Evolutionary conservation across 2,797 vertebrate genomes (phyloP).

Genomic region (Hylomyscus alleni): DNA sequence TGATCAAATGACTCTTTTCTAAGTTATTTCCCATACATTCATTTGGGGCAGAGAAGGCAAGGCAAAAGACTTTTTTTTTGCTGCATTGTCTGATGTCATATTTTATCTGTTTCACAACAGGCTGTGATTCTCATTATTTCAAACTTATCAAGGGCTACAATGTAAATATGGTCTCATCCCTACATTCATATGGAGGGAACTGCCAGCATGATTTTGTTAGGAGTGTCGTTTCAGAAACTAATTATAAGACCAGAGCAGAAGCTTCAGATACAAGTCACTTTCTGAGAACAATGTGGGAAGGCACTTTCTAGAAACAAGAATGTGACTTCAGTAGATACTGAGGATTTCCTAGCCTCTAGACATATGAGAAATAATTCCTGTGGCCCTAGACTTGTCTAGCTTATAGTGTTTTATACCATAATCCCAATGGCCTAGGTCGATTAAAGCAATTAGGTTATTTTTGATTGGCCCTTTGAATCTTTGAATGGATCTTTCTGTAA

Average conservation of each 20-base stretch:
- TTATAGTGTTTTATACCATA: not conserved
- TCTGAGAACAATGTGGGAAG: not conserved
- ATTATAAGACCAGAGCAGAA: not conserved
- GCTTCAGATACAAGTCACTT: too few relatives aligned
- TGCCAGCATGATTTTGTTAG: not conserved
- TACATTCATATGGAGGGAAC: not conserved
- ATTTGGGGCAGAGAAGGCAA: not conserved
- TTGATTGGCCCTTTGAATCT: not conserved
- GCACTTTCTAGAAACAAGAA: not conserved
- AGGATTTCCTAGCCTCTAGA: not conserved
- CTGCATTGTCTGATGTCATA: not conserved
- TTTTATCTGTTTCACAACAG: not conserved
- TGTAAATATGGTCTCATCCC: not conserved
- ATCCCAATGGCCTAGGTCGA: not conserved
- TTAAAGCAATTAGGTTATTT: conserved; percentile 11
- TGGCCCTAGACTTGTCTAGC: not conserved
- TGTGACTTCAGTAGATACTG: not conserved
- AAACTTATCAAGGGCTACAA: not conserved
- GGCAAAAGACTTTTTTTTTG: not conserved
- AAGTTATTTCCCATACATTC: not conserved
- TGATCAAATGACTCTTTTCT: not conserved
- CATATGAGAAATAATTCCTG: not conserved
- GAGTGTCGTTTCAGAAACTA: not conserved
- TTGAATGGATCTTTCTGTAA: not conserved
- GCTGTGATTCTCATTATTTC: not conserved